These are phyloP conservation scores for Sycon ciliatum DNA, from an alignment of 37 sponge, comb jelly and placozoan genomes.

Conservation along the genomic window DNA sequence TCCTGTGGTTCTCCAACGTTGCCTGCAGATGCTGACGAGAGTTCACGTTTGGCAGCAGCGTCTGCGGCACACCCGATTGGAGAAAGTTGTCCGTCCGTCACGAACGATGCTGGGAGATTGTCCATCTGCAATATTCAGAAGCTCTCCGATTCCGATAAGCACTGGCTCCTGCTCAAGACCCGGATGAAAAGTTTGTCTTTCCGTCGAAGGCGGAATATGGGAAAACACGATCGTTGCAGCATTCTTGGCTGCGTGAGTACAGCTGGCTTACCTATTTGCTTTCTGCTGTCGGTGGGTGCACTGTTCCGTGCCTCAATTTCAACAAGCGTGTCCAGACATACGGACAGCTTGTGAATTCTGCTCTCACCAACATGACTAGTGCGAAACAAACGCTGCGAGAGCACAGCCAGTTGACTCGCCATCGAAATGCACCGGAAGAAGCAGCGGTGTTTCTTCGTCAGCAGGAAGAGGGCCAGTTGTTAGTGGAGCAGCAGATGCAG, in stretches of 20 bases:
- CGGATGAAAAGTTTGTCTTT: no score
- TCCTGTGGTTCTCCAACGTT: no score
- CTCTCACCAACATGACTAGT: neutral
- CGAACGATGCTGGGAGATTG: no score
- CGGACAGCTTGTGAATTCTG: neutral
- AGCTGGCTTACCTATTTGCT: slow-evolving; percentile 43
- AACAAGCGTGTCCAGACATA: neutral
- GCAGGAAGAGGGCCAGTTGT: slow-evolving; percentile 1
- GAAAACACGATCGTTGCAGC: slow-evolving; percentile 41
- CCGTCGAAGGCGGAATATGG: slow-evolving; percentile 24
- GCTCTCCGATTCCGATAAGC: no score
- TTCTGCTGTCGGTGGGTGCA: slow-evolving; percentile 29
- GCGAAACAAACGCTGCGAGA: neutral
- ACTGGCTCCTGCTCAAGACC: no score
- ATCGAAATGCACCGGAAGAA: slow-evolving; percentile 11
- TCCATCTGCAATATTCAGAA: no score
- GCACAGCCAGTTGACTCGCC: neutral
- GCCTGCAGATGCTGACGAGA: no score
- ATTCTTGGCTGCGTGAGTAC: slow-evolving; percentile 34
- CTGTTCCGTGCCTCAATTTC: neutral
- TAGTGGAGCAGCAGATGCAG: slow-evolving; percentile 3
- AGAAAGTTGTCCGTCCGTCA: no score
- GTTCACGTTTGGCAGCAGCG: no score
- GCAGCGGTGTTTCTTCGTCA: neutral
- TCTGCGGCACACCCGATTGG: no score